These are phyloP conservation scores for Peribatodes rhomboidaria DNA, from an alignment of 2,888 invertebrate genomes.

Conservation along the genomic window DNA sequence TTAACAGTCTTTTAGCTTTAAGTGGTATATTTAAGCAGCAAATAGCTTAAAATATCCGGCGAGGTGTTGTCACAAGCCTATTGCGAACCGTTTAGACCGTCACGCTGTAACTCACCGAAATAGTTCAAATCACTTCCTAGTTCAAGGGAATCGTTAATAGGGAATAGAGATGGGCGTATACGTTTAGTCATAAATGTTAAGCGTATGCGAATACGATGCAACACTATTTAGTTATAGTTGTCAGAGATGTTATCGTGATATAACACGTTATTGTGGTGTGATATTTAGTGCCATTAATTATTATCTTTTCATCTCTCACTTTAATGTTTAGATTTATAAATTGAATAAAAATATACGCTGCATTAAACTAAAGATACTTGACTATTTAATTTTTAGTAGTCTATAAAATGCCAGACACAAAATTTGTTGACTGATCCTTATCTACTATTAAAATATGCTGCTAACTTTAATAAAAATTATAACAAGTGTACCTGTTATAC, in stretches of 20 bases:
- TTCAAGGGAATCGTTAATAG: constrained; percentile 63
- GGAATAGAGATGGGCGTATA: constrained; percentile 21
- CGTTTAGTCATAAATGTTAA: not conserved
- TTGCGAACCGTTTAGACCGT: constrained; percentile 25
- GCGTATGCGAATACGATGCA: not conserved
- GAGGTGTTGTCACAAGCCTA: constrained; percentile 25
- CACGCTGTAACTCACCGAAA: constrained; percentile 43
- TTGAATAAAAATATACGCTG: not conserved
- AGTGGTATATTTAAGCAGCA: constrained; percentile 6
- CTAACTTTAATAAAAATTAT: not conserved
- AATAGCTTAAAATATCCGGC: constrained; percentile 10
- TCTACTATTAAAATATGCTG: not conserved
- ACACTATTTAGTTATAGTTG: not conserved
- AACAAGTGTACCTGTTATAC: not conserved
- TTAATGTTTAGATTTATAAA: not conserved
- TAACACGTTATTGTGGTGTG: not conserved
- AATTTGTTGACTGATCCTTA: not conserved
- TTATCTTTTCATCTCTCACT: not conserved
- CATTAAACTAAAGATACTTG: not conserved
- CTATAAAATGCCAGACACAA: not conserved
- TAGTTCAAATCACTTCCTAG: constrained; percentile 61
- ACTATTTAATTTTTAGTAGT: not conserved
- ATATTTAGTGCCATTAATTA: not conserved
- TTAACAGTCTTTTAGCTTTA: not conserved
- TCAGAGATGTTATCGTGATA: not conserved